phyloP scores from a whole-genome alignment of 1,140 invertebrate genomes.

The Geopemphigus sp. region DNA sequence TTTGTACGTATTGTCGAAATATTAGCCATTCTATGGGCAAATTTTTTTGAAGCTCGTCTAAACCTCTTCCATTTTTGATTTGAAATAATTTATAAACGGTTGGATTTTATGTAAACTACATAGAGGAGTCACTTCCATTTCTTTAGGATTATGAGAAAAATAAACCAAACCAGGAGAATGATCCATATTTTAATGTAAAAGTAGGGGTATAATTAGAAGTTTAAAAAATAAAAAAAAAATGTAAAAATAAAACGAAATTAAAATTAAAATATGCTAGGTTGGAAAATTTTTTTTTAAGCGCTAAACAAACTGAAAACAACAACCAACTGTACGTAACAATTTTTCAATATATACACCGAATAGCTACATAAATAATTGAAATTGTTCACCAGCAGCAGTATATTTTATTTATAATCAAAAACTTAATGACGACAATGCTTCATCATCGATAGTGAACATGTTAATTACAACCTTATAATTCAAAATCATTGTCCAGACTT shows the following conservation, averaged over 20 bases:
- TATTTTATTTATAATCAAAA: conserved; percentile 6
- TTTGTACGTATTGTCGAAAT: conserved; percentile 49
- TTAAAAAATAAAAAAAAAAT: too few relatives aligned
- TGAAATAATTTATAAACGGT: conserved; percentile 44
- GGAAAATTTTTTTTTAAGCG: background rate
- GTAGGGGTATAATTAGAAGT: too few relatives aligned
- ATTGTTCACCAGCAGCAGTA: background rate
- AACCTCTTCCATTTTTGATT: conserved; percentile 49
- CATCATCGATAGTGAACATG: too few relatives aligned
- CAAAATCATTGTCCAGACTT: too few relatives aligned
- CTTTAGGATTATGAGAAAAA: conserved; percentile 51
- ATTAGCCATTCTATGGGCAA: background rate
- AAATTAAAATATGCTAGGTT: background rate
- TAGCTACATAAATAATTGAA: background rate
- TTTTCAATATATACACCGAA: background rate
- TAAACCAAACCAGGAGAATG: too few relatives aligned
- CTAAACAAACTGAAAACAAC: background rate
- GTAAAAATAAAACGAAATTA: background rate
- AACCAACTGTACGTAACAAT: background rate
- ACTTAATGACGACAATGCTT: too few relatives aligned
- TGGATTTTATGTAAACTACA: conserved; percentile 52
- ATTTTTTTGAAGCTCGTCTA: conserved; percentile 51
- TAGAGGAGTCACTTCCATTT: conserved; percentile 18
- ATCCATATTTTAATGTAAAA: background rate
- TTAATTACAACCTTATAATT: too few relatives aligned